Percentiles rank a stretch among this genome's conserved stretches.
These are phyloP conservation scores for Amphibalanus amphitrite DNA, from an alignment of 1,140 invertebrate species.

Conservation along the genomic window DNA sequence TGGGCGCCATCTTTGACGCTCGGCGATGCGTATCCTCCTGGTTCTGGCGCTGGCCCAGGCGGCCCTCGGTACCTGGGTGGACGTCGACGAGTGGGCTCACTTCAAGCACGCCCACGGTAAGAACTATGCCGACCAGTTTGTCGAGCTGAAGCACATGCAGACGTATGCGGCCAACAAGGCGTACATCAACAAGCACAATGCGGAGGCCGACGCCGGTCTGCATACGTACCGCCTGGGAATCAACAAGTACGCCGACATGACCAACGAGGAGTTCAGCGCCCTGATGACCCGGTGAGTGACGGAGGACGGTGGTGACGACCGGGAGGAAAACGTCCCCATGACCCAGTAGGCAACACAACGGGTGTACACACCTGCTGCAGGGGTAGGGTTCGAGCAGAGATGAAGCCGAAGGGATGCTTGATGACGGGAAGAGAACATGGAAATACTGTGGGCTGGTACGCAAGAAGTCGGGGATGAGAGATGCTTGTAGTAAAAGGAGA, in stretches of 20 bases:
- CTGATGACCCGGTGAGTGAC: background rate
- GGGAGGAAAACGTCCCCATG: no score
- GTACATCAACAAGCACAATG: background rate
- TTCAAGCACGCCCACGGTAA: background rate
- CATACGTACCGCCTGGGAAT: slow-evolving; percentile 24
- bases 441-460: no score
- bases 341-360: no score
- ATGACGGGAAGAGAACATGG: no score
- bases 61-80: background rate
- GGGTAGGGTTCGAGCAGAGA: no score
- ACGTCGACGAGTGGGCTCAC: background rate
- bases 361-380: no score
- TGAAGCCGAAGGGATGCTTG: no score
- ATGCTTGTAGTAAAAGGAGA: no score
- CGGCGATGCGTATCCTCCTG: background rate
- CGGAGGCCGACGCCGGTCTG: slow-evolving; percentile 9
- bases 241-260: slow-evolving; percentile 24
- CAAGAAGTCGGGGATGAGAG: no score
- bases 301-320: no score
- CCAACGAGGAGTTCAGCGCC: background rate
- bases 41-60: background rate
- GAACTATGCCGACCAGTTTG: background rate
- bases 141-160: background rate
- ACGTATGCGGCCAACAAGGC: background rate
- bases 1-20: no score